A percentile compares a stretch with the other conserved stretches of the same genome.
Evolutionary conservation across 1,140 invertebrate genomes (phyloP).

Genomic region (Brachionus angularis): DNA sequence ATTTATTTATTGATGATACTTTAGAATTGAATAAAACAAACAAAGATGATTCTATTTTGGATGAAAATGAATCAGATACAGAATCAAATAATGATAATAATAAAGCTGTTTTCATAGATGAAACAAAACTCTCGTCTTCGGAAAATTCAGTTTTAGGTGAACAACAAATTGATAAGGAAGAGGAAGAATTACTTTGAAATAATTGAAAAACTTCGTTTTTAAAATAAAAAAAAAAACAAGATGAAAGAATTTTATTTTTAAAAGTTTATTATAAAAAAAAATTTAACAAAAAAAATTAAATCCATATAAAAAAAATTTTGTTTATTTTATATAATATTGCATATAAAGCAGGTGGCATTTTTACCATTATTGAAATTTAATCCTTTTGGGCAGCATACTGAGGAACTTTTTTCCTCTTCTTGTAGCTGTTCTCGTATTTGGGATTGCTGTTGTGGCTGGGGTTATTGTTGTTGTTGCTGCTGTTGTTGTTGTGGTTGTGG

Average conservation of each 20-base stretch:
- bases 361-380: too few relatives aligned
- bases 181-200: not conserved
- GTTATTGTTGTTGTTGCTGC: too few relatives aligned
- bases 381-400: too few relatives aligned
- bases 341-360: too few relatives aligned
- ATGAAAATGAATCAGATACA: too few relatives aligned
- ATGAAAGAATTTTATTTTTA: not conserved
- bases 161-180: not conserved
- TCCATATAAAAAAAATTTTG: too few relatives aligned
- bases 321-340: too few relatives aligned
- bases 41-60: not conserved
- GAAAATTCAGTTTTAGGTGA: not conserved
- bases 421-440: too few relatives aligned
- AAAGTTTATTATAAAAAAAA: not conserved
- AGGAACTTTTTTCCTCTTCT: too few relatives aligned
- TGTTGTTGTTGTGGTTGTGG: too few relatives aligned
- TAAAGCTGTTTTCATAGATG: constrained; percentile 25
- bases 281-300: too few relatives aligned
- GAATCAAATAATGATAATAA: not conserved
- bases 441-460: too few relatives aligned
- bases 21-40: not conserved
- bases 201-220: constrained; percentile 25
- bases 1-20: constrained; percentile 11
- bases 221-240: not conserved
- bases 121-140: not conserved